Conservation (phyloP, 2,113 vertebrate species). For the Protobothrops flavoviridis region DNA sequence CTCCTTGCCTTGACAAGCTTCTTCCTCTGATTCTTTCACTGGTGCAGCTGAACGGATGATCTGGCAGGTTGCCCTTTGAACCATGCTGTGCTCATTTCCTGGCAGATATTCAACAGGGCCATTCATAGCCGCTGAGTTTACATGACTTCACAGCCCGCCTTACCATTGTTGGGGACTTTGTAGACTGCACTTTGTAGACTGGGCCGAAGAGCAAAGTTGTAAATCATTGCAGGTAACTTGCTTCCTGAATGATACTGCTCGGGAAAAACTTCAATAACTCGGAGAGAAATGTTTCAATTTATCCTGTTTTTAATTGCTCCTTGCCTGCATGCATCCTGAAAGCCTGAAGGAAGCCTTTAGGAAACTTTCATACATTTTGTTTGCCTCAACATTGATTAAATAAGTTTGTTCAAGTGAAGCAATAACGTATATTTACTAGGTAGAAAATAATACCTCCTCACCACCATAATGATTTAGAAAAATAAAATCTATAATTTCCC, state of each 20-base stretch:
- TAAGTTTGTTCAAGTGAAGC: neutral
- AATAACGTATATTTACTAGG: neutral
- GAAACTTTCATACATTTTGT: neutral
- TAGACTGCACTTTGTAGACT: neutral
- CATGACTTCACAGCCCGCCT: constrained; percentile 18
- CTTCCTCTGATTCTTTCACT: constrained; percentile 16
- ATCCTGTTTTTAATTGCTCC: neutral
- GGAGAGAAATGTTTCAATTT: neutral
- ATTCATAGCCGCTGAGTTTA: constrained; percentile 28
- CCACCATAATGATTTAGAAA: neutral
- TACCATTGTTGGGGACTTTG: neutral
- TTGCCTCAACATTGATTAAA: neutral
- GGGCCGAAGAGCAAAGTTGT: neutral
- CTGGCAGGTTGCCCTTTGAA: constrained; percentile 42
- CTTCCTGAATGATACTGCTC: neutral
- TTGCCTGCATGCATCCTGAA: neutral
- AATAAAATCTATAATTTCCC: neutral
- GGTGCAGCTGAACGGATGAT: constrained; percentile 32
- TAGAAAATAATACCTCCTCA: neutral
- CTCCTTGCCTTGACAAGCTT: constrained; percentile 4
- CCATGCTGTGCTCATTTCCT: constrained; percentile 29
- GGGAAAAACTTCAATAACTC: neutral
- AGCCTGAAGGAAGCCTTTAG: neutral
- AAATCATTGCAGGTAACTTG: neutral
- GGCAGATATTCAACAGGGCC: constrained; percentile 42